phyloP scores from a whole-genome alignment of 1,140 invertebrate species.

The Pseudomyrmex flavicornis region DNA sequence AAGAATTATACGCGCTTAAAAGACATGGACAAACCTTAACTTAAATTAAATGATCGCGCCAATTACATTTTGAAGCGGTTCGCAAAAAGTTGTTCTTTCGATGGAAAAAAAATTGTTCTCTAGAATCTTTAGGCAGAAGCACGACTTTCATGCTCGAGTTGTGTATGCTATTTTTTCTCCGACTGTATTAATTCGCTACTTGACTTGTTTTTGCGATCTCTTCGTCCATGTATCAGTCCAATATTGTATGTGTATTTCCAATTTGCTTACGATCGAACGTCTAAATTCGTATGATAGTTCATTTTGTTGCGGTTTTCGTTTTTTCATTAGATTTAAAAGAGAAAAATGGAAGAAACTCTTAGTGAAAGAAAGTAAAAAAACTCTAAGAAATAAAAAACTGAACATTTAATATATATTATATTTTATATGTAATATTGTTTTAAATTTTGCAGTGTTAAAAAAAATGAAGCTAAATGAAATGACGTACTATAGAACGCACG shows the following conservation, averaged over 20 bases:
- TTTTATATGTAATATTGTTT: no score
- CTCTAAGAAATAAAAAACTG: no score
- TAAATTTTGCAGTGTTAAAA: no score
- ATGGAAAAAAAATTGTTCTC: conserved; percentile 27
- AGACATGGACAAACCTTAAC: conserved; percentile 23
- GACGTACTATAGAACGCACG: not conserved
- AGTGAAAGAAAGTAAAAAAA: not conserved
- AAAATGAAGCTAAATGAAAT: not conserved
- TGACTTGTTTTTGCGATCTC: conserved; percentile 9
- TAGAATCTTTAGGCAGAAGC: conserved; percentile 27
- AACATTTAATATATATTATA: no score
- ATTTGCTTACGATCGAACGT: no score
- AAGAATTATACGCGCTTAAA: conserved; percentile 37
- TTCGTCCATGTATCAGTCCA: not conserved
- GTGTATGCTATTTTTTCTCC: conserved; percentile 3
- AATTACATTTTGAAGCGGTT: conserved; percentile 51
- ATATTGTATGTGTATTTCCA: not conserved
- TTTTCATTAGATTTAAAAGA: not conserved
- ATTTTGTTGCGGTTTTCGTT: no score
- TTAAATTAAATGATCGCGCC: conserved; percentile 49
- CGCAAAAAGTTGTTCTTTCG: conserved; percentile 38
- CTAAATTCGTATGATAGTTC: not conserved
- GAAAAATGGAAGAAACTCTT: not conserved
- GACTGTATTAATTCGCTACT: conserved; percentile 42
- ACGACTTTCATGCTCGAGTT: conserved; percentile 23